These are phyloP conservation scores for Drosophila nebulosa DNA, from an alignment of 1,140 invertebrate species.

Conservation along the genomic window DNA sequence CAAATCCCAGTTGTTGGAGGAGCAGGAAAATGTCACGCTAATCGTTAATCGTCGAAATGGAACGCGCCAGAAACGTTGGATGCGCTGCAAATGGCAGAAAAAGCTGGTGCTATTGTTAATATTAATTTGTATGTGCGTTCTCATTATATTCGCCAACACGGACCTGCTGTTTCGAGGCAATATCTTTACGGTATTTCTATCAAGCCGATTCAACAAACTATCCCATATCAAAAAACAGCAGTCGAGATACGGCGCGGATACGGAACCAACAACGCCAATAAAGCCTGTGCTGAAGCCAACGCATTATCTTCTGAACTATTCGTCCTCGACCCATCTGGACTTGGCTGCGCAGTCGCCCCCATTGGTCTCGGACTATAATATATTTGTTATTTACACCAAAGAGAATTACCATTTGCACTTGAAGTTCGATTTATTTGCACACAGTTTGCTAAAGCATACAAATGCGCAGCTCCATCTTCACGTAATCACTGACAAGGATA, in stretches of 20 bases:
- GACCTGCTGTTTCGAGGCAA: constrained; percentile 64
- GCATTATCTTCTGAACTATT: constrained; percentile 62
- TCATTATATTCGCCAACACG: constrained; percentile 68
- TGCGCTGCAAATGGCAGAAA: constrained; percentile 64
- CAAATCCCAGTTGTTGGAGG: constrained; percentile 65
- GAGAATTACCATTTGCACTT: constrained; percentile 83
- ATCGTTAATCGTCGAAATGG: constrained; percentile 57
- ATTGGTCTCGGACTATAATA: constrained; percentile 63
- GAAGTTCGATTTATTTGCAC: constrained; percentile 84
- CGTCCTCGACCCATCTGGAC: constrained; percentile 46
- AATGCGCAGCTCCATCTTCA: constrained; percentile 84
- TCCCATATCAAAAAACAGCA: constrained; percentile 38
- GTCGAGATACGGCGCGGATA: constrained; percentile 24
- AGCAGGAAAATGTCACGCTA: constrained; percentile 63
- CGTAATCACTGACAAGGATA: constrained; percentile 86
- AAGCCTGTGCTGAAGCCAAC: constrained; percentile 43
- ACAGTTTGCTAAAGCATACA: constrained; percentile 82
- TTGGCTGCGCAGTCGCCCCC: constrained; percentile 24
- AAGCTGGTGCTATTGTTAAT: constrained; percentile 58
- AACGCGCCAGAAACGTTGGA: constrained; percentile 50
- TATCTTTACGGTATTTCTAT: constrained; percentile 58
- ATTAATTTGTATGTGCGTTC: constrained; percentile 57
- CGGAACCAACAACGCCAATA: constrained; percentile 20
- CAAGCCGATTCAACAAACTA: constrained; percentile 40
- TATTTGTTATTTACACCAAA: constrained; percentile 74